A percentile compares a stretch with the other conserved stretches of the same genome.
Evolutionary conservation across 2,797 vertebrate species (phyloP).

Genomic region (Fratercula arctica): DNA sequence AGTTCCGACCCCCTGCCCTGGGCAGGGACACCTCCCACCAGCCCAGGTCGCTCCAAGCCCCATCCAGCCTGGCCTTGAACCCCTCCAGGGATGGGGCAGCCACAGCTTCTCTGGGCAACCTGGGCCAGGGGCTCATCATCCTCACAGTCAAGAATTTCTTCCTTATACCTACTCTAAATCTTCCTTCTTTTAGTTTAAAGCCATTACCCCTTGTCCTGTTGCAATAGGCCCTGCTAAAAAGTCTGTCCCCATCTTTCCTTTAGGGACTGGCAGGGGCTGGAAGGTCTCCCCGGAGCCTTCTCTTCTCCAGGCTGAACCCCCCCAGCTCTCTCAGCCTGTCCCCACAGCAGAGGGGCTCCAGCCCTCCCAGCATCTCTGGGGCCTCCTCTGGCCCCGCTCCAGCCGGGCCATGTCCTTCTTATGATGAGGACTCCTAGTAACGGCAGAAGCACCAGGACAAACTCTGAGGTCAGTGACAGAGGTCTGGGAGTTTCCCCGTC

Average conservation of each 20-base stretch:
- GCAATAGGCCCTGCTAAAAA: no score
- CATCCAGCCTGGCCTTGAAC: not conserved
- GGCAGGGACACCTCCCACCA: not conserved
- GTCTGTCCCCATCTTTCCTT: no score
- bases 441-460: not conserved
- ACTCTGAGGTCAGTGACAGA: not conserved
- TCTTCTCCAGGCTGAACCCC: not conserved
- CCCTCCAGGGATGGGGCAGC: not conserved
- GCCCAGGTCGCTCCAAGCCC: not conserved
- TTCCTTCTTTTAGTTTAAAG: no score
- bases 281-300: not conserved
- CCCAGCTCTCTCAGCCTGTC: not conserved
- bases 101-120: no score
- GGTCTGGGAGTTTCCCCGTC: not conserved
- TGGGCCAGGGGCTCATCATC: no score
- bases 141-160: no score
- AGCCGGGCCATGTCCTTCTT: not conserved
- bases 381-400: not conserved
- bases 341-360: not conserved
- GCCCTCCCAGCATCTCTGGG: not conserved
- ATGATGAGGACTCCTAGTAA: not conserved
- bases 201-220: no score
- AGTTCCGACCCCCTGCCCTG: not conserved
- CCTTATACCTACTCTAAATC: no score
- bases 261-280: no score